Percentiles rank a stretch among this genome's conserved stretches.
These are phyloP conservation scores for Perca fluviatilis DNA, from an alignment of 2,113 vertebrate species.

Conservation along the genomic window DNA sequence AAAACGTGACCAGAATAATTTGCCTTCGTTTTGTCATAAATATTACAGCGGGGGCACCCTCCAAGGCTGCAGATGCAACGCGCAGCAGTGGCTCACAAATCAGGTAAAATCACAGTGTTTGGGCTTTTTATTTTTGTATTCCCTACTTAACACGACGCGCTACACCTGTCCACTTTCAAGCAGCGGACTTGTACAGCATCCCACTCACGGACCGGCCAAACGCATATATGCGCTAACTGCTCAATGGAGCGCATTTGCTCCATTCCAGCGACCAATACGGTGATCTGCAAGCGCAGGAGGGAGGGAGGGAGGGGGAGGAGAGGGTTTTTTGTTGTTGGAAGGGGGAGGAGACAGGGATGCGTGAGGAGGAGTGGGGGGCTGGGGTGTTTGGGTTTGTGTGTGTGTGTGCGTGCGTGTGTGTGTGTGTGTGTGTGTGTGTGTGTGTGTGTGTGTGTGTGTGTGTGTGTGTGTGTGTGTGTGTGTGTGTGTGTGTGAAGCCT, in stretches of 20 bases:
- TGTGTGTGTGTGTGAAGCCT: constrained; percentile 37
- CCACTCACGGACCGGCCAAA: constrained; percentile 58
- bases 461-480: constrained; percentile 2
- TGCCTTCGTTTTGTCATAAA: constrained; percentile 76
- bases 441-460: constrained; percentile 10
- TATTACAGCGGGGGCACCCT: constrained; percentile 67
- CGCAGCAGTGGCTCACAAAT: constrained; percentile 37
- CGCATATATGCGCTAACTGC: constrained; percentile 67
- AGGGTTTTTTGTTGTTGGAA: constrained; percentile 36
- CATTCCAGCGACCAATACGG: constrained; percentile 70
- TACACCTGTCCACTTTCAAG: constrained; percentile 63
- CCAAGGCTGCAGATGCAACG: constrained; percentile 53
- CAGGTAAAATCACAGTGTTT: constrained; percentile 35
- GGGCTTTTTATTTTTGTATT: constrained; percentile 19
- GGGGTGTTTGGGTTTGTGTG: constrained; percentile 4
- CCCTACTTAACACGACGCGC: constrained; percentile 33
- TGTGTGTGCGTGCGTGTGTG: not conserved
- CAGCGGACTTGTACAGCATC: constrained; percentile 63
- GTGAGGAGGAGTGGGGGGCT: constrained; percentile 24
- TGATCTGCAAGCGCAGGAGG: constrained; percentile 59
- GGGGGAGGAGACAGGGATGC: constrained; percentile 57
- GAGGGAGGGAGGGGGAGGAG: constrained; percentile 18
- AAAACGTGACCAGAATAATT: constrained; percentile 80
- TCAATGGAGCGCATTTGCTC: constrained; percentile 61
- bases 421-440: not conserved